Base-by-base conservation (phyloP, 2,113 vertebrate species). In the Pycnonotus jocosus region DNA sequence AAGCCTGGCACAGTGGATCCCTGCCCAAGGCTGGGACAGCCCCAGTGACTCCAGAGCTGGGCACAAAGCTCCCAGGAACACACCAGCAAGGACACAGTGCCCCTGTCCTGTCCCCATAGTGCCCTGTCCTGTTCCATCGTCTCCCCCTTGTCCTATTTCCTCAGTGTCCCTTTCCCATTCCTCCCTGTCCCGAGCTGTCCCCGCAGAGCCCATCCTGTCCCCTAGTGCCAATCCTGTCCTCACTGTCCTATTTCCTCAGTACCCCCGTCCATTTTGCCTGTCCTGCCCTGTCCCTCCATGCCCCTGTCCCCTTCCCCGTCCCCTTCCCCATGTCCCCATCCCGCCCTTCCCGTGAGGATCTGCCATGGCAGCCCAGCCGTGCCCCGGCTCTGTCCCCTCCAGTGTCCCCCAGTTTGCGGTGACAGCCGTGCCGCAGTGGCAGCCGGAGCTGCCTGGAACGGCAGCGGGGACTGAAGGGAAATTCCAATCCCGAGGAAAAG, bases 111-210 rank as follows among this genome's bases (percentile, higher is more conserved):
- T 47, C 12, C 35, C 48, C 20, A 3, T 25, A 42, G 37, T n/a
- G 42, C 25, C 44, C 31, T 22, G 23, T 38, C 22, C 73, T 3
- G 17, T 44, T 3, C 25, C 31, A 21, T 21, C 44, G 19, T 21
- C 19, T 45, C 19, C 6, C 15, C 5, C 35, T n/a, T 1, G 0
- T 51, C 30, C 31, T 19, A 3, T 11, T 42, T 3, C 17, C 42
- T 4, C 40, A 28, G 7, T 11, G n/a, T 1, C 38, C n/a, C n/a
- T 25, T 9, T 68, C 24, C 50, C 14, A 2, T 38, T 30, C 24
- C 48, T 24, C 23, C 48, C 8, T 50, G 48, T 9, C 48, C 25
- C 10, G 44, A 3, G 7, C 45, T 27, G 48, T 50, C 25, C 15
- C 23, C 23, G 6, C 47, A 25, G 47, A 8, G 23, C 13, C 47